A percentile compares a stretch with the other conserved stretches of the same genome.
Evolutionary conservation across 2,888 invertebrate genomes (phyloP).

Genomic region (Chrysolina oricalcia): DNA sequence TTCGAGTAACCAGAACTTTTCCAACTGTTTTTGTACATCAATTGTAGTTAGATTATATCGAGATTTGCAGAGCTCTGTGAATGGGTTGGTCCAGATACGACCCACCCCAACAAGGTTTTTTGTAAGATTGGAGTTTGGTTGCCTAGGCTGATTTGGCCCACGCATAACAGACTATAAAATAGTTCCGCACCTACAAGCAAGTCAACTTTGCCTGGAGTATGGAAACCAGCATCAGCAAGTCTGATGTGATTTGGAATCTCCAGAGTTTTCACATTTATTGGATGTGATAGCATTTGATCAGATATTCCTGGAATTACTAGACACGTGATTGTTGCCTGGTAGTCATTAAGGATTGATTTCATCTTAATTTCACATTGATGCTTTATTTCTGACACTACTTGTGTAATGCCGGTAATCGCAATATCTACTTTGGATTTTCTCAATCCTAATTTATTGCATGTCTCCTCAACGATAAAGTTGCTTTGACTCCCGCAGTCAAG

Average conservation of each 20-base stretch:
- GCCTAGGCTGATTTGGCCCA: too few relatives aligned
- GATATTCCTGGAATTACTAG: conserved; percentile 22
- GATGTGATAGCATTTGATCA: conserved; percentile 12
- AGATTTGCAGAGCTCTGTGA: not conserved
- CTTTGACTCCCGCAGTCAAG: conserved; percentile 18
- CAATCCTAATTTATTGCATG: not conserved
- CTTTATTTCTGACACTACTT: conserved; percentile 15
- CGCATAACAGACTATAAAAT: not conserved
- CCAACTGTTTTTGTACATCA: not conserved
- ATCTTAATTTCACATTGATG: conserved; percentile 9
- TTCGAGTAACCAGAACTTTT: not conserved
- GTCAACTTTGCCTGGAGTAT: not conserved
- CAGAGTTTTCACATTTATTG: not conserved
- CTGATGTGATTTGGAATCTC: conserved; percentile 24
- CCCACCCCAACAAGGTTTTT: not conserved
- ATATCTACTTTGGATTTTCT: not conserved
- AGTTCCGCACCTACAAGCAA: conserved; percentile 7
- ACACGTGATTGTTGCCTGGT: conserved; percentile 2
- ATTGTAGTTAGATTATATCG: not conserved
- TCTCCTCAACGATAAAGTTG: not conserved
- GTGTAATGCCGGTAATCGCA: conserved; percentile 2
- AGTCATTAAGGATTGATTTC: conserved; percentile 1
- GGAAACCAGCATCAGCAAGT: not conserved
- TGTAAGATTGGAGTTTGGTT: too few relatives aligned
- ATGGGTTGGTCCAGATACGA: not conserved